Conservation (phyloP, 2,113 vertebrate genomes). For the Trinectes maculatus region DNA sequence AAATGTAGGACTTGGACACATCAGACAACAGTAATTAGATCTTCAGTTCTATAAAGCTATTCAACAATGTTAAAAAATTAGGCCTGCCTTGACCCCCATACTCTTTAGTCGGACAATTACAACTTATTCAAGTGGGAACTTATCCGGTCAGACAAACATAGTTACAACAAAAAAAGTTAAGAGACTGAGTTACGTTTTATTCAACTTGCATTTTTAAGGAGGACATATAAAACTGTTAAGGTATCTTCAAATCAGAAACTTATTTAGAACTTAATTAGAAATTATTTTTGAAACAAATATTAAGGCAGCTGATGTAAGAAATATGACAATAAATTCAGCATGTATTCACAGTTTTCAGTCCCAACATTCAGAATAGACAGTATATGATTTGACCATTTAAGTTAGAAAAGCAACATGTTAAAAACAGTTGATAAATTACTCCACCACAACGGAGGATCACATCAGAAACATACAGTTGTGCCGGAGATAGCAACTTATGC, state of each 20-base stretch:
- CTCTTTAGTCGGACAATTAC: not conserved
- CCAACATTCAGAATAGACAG: constrained; percentile 34
- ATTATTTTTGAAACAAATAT: not conserved
- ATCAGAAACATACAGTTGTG: constrained; percentile 40
- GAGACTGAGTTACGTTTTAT: constrained; percentile 60
- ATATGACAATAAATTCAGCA: not conserved
- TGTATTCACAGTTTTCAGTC: constrained; percentile 22
- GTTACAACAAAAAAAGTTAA: too few species aligned
- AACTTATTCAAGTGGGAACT: not conserved
- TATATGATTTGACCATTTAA: constrained; percentile 67
- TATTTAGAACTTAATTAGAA: too few species aligned
- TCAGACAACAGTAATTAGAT: too few species aligned
- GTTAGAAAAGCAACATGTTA: constrained; percentile 55
- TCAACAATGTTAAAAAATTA: too few species aligned
- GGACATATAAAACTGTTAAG: constrained; percentile 2
- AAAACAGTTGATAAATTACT: constrained; percentile 64
- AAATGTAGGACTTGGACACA: too few species aligned
- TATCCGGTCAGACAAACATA: not conserved
- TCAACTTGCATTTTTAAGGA: constrained; percentile 17
- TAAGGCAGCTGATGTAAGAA: constrained; percentile 20
- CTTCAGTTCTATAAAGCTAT: too few species aligned
- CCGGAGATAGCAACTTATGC: constrained; percentile 32
- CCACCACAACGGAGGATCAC: constrained; percentile 33
- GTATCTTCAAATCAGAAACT: constrained; percentile 6
- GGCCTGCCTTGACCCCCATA: too few species aligned